A percentile compares a stretch with the other conserved stretches of the same genome.
These are phyloP conservation scores for Ciconia nigra DNA, from an alignment of 2,797 vertebrate species.

Conservation along the genomic window DNA sequence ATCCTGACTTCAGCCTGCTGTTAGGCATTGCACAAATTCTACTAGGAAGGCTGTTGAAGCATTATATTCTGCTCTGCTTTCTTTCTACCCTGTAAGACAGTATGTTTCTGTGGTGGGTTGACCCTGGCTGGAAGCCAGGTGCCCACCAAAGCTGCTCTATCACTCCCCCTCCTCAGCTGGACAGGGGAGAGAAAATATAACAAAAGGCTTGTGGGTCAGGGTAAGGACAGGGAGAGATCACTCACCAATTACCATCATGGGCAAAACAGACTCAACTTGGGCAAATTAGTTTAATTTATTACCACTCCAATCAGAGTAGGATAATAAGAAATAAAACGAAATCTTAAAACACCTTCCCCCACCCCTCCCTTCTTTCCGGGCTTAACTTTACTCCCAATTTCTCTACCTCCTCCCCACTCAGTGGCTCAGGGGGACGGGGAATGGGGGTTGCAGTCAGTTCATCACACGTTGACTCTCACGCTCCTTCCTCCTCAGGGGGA, in stretches of 20 bases:
- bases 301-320: background rate
- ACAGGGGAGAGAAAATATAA: background rate
- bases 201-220: background rate
- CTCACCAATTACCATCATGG: background rate
- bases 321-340: background rate
- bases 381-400: background rate
- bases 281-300: background rate
- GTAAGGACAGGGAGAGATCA: background rate
- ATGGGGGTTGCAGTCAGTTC: background rate
- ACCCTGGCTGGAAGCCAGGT: background rate
- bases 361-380: background rate
- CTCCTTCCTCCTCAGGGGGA: background rate
- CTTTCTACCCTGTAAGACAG: background rate
- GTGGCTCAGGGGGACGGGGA: rapidly evolving
- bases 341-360: background rate
- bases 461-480: background rate
- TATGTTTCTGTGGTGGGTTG: background rate
- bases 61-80: background rate
- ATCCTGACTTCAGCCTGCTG: background rate
- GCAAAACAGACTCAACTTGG: background rate
- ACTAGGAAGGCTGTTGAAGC: background rate
- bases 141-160: background rate
- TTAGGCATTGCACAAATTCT: background rate
- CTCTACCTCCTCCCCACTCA: background rate
- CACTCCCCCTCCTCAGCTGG: background rate